Evolutionary conservation across 2,888 invertebrate genomes (phyloP).

Genomic region (Synanthedon myopaeformis): DNA sequence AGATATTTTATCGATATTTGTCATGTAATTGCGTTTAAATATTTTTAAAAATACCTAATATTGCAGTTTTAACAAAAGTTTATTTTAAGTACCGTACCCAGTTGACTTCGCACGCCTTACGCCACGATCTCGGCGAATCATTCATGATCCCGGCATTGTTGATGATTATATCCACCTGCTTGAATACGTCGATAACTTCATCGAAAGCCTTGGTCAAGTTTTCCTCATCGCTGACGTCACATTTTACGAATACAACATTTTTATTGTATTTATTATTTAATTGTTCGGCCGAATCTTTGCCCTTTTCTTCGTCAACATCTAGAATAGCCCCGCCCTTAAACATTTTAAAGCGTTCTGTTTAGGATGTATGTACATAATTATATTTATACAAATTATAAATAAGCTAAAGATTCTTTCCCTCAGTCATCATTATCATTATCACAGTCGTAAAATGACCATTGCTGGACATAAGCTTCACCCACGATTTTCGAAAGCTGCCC

Average conservation of each 20-base stretch:
- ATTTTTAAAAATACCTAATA: too few relatives aligned
- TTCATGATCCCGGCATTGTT: slow-evolving; percentile 5
- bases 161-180: slow-evolving; percentile 5
- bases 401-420: too few relatives aligned
- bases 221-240: slow-evolving; percentile 31
- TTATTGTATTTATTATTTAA: slow-evolving; percentile 19
- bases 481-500: too few relatives aligned
- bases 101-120: slow-evolving; percentile 1
- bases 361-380: too few relatives aligned
- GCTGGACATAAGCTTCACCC: too few relatives aligned
- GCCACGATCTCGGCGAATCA: slow-evolving; percentile 1
- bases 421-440: too few relatives aligned
- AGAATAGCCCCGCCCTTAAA: slow-evolving; percentile 26
- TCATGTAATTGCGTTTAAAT: too few relatives aligned
- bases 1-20: too few relatives aligned
- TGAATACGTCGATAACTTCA: slow-evolving; percentile 12
- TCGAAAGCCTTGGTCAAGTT: slow-evolving; percentile 21
- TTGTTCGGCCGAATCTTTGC: slow-evolving; percentile 16
- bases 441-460: too few relatives aligned
- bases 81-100: not conserved
- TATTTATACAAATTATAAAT: too few relatives aligned
- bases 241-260: slow-evolving; percentile 26
- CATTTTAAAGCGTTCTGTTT: not conserved
- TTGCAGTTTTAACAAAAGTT: not conserved
- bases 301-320: slow-evolving; percentile 25